phyloP scores from a whole-genome alignment of 2,797 vertebrate genomes.

The Rhynchotus rufescens region DNA sequence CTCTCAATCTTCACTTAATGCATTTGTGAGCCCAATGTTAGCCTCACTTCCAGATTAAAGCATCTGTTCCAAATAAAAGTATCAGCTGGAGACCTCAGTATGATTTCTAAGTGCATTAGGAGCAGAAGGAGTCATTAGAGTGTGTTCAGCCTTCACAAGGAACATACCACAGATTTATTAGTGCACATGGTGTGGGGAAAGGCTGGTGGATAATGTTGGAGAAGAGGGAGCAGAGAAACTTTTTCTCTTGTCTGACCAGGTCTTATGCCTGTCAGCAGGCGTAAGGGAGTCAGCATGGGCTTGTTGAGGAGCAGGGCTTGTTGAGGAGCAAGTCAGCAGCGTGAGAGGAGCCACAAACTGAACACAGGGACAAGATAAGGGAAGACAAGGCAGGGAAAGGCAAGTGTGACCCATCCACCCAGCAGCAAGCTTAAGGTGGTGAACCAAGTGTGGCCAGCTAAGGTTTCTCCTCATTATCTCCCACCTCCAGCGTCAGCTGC shows the following conservation, averaged over 20 bases:
- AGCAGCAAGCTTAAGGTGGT: background rate
- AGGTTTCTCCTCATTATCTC: background rate
- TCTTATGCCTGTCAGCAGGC: background rate
- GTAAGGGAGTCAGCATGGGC: background rate
- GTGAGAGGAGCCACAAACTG: background rate
- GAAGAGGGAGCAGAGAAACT: background rate
- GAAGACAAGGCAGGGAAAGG: background rate
- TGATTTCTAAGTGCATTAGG: background rate
- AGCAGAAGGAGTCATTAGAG: background rate
- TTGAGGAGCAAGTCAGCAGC: background rate
- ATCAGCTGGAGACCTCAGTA: background rate
- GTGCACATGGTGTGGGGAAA: background rate
- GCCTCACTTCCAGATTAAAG: background rate
- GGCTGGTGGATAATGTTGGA: background rate
- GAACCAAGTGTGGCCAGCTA: background rate
- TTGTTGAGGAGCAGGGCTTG: background rate
- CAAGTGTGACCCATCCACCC: accelerated
- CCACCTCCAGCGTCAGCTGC: background rate
- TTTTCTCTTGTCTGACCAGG: background rate
- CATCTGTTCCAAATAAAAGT: slow-evolving; percentile 9
- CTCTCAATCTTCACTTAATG: slow-evolving; percentile 18
- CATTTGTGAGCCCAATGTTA: background rate
- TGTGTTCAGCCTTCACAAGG: background rate
- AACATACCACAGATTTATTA: background rate
- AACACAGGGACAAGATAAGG: background rate